Base-by-base conservation (phyloP, 2,113 vertebrate genomes). In the Chaetodon auriga region DNA sequence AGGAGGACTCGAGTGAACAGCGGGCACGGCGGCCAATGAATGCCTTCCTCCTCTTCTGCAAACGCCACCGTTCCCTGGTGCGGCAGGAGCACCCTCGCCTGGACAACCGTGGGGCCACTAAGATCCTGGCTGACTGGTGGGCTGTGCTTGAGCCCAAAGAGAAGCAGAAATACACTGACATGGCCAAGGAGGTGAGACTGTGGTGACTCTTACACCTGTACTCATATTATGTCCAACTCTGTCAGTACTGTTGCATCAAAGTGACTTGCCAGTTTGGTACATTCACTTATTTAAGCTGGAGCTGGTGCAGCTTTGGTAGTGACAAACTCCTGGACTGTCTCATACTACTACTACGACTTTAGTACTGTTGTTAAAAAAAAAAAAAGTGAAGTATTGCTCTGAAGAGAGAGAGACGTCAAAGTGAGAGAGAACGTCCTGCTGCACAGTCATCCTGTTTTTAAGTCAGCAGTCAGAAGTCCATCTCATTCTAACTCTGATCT, bases 51-150 rank as follows among this genome's bases (percentile, higher is more conserved):
- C 94, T 99, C 70, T 99, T 99, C 91, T 99, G 98, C 91, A 99
- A 99, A 87, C 97, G 98, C 9, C 98, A 99, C 92, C 98, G 98
- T 63, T 99, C 98, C 9, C 94, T 99, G 19, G 98, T 99, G 66
- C 96, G 98, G 16, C 98, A 99, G 87, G 96, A 99, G 80, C 98
- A 99, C 85, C 98, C 98, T 30, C 97, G 96, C 76, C 96, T 99
- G 66, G 98, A 99, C 95, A 99, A 99, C 91, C 97, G 98, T 36
- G 98, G 98, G 80, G 98, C 98, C 90, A 99, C 98, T 79, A 99
- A 99, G 94, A 99, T 99, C 89, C 91, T 99, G 94, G 98, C 98
- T 3, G 98, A 99, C 89, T 99, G 98, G 98, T 99, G 98, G 98
- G 97, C 97, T 19, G 96, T 98, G 93, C 95, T 99, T 83, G 98